These are phyloP conservation scores for Electrophaes corylata DNA, from an alignment of 2,888 invertebrate species.

Conservation along the genomic window DNA sequence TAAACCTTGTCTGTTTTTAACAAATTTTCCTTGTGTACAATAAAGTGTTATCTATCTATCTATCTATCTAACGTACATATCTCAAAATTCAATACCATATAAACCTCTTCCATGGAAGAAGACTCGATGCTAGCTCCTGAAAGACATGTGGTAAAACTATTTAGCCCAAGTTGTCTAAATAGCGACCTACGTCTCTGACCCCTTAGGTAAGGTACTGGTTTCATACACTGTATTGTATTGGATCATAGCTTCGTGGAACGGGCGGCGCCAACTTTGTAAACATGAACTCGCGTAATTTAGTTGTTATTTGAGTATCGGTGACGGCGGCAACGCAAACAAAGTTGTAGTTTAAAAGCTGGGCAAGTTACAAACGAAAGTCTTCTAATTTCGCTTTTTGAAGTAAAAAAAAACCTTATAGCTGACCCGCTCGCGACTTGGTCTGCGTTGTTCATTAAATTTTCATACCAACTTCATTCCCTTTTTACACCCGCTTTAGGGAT, in stretches of 20 bases:
- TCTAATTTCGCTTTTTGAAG: neutral
- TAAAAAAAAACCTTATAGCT: neutral
- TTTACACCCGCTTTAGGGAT: too few relatives aligned
- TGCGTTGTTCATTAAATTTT: too few relatives aligned
- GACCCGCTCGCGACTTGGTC: too few relatives aligned
- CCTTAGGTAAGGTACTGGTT: constrained; percentile 1
- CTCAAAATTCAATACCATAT: too few relatives aligned
- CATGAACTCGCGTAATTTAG: constrained; percentile 19
- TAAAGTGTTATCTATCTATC: too few relatives aligned
- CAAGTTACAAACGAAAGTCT: neutral
- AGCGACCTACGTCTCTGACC: constrained; percentile 1
- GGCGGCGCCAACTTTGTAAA: constrained; percentile 27
- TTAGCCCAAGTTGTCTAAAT: neutral
- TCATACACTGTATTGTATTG: constrained; percentile 11
- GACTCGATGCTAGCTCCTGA: too few relatives aligned
- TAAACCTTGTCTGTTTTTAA: too few relatives aligned
- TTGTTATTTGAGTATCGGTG: constrained; percentile 18
- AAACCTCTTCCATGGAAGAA: too few relatives aligned
- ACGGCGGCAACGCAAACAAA: constrained; percentile 16
- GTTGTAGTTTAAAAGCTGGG: neutral
- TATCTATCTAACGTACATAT: too few relatives aligned
- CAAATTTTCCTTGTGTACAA: too few relatives aligned
- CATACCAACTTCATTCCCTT: too few relatives aligned
- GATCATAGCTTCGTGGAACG: constrained; percentile 13
- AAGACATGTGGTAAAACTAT: too few relatives aligned